Evolutionary conservation across 2,797 vertebrate genomes (phyloP), one percentile per base, ranked within the genome.

Genomic region (Danio kyathit): DNA sequence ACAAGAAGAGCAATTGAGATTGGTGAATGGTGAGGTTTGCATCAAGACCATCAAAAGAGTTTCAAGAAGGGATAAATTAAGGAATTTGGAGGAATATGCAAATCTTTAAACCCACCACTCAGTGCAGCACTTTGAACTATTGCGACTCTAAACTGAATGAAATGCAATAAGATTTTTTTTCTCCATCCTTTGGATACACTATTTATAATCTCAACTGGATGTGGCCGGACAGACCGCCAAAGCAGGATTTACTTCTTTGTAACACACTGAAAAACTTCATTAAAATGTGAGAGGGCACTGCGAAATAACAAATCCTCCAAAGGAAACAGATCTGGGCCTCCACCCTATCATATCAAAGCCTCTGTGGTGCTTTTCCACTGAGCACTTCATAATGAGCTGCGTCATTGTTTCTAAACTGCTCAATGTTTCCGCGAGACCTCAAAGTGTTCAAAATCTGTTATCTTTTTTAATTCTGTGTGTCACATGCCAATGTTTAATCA

Each of bases 391-490:
- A 40, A 69, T 5, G 60, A 72, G 51, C 14, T 21, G 76, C 60
- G 61, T 79, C 79, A 82, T 71, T 79, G 64, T 76, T 82, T 73
- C 76, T 61, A 71, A 77, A 64, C 57, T 79, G 59, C 72, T 83
- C 61, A 52, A 59, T 29, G 21, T 83, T 70, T 66, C 77, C 82
- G 82, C 29, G 75, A 76, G 67, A 73, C 52, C 66, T 77, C 21
- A n/a, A 60, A 16, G 21, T 63, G 72, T 74, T 57, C 63, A 69
- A 67, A 82, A 51, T 79, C 77, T 78, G 79, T 81, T 86, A 86
- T 85, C 86, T 84, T 77, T 83, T 79, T 79, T 82, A 76, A 88
- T 88, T 84, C 80, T 77, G 56, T 67, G 44, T 57, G 74, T 87
- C 65, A 88, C 51, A 66, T 76, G 67, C 80, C 52, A 76, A 76